These are phyloP conservation scores for Protophormia terraenovae DNA, from an alignment of 2,888 invertebrate genomes.

Conservation along the genomic window DNA sequence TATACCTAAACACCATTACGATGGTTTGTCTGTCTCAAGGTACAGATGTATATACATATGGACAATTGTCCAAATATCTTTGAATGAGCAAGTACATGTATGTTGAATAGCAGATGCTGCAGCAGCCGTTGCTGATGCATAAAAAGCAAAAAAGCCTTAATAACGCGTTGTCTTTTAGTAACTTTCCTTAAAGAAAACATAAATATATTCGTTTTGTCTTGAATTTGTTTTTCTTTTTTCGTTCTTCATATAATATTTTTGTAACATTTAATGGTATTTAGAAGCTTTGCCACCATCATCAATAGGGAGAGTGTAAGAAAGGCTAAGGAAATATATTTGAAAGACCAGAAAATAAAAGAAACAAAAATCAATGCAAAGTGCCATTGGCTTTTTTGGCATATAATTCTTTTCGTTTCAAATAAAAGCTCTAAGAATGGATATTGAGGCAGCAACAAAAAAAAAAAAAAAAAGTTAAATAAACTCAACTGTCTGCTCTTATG, in stretches of 20 bases:
- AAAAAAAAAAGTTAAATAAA: constrained; percentile 6
- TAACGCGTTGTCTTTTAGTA: constrained; percentile 30
- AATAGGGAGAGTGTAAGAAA: not conserved
- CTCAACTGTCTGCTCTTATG: constrained; percentile 57
- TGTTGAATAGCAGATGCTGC: constrained; percentile 56
- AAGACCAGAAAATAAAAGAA: not conserved
- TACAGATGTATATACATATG: constrained; percentile 26
- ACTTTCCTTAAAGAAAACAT: not conserved
- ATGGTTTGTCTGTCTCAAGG: constrained; percentile 23
- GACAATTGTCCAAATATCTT: constrained; percentile 41
- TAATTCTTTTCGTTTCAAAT: constrained; percentile 9
- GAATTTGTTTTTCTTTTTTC: constrained; percentile 3
- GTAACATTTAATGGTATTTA: constrained; percentile 45
- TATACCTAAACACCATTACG: not conserved
- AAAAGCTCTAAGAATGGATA: constrained; percentile 32
- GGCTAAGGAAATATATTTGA: not conserved
- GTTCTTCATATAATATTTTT: constrained; percentile 20
- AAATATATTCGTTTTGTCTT: not conserved
- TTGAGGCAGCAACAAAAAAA: constrained; percentile 45
- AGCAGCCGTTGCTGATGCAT: not conserved
- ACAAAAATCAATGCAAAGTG: constrained; percentile 63
- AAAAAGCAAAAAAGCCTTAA: constrained; percentile 40
- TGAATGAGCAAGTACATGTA: not conserved
- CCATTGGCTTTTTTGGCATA: constrained; percentile 49
- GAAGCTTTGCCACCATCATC: constrained; percentile 9